A percentile compares a stretch with the other conserved stretches of the same genome.
Conservation (phyloP, 2,113 vertebrate species). For the Microcebus ravelobensis region DNA sequence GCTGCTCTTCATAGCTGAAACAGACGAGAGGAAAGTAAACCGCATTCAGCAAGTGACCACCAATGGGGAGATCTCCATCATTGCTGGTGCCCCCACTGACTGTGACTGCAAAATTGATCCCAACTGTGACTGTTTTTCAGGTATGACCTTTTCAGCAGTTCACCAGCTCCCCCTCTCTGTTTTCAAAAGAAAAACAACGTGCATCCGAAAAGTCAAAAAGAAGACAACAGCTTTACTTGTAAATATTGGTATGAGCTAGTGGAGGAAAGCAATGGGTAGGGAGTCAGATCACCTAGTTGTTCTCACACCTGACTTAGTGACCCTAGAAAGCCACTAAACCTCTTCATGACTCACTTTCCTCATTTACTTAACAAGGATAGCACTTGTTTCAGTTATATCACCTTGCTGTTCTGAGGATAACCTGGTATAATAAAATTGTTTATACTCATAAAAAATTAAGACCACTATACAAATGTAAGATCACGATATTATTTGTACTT, state of each 20-base stretch:
- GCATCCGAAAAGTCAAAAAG: conserved; percentile 35
- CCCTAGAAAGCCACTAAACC: neutral
- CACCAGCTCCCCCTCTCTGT: conserved; percentile 31
- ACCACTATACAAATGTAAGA: conserved; percentile 5
- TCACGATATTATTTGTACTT: conserved; percentile 33
- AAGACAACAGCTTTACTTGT: conserved; percentile 38
- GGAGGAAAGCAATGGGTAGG: neutral
- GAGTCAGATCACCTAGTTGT: neutral
- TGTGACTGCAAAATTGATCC: conserved; percentile 99
- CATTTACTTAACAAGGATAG: neutral
- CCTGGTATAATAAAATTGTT: neutral
- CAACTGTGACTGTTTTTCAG: conserved; percentile 98
- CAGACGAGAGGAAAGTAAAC: conserved; percentile 97
- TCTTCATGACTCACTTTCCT: neutral
- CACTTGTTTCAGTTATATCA: neutral
- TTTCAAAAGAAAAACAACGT: conserved; percentile 52
- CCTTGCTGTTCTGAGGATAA: conserved; percentile 29
- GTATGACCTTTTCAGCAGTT: conserved; percentile 81
- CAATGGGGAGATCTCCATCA: conserved; percentile 95
- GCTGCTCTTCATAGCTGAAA: conserved; percentile 95
- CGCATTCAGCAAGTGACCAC: conserved; percentile 97
- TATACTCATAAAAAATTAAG: conserved; percentile 13
- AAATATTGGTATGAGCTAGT: neutral
- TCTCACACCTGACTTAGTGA: neutral
- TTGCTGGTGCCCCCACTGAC: conserved; percentile 95